These are phyloP conservation scores for Temnopleurus reevesii DNA, from an alignment of 53 echinoderm and acorn worm species.

Conservation along the genomic window DNA sequence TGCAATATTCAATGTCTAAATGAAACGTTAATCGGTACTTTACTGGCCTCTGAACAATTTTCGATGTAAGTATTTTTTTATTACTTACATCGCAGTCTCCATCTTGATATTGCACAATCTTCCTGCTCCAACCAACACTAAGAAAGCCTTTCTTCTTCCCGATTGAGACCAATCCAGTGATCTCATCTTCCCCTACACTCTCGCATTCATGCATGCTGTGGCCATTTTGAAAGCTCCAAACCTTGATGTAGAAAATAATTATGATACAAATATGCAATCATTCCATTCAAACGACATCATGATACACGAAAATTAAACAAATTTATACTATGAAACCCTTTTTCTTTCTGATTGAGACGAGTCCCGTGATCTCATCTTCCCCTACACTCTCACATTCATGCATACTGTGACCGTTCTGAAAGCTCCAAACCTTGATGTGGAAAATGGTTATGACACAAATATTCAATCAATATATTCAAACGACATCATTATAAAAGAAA, in stretches of 20 bases:
- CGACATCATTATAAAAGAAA: too few species aligned
- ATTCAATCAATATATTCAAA: too few species aligned
- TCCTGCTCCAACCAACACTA: conserved; percentile 88
- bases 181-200: conserved; percentile 80
- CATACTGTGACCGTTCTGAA: conserved; percentile 96
- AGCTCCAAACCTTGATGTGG: conserved; percentile 87
- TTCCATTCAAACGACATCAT: too few species aligned
- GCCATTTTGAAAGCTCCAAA: conserved; percentile 98
- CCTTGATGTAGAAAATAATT: conserved; percentile 44
- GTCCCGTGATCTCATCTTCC: conserved; percentile 90
- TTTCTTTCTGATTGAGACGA: conserved; percentile 66
- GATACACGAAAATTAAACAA: too few species aligned
- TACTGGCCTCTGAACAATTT: too few species aligned
- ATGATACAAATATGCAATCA: background rate
- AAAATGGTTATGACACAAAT: background rate
- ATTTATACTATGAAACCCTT: too few species aligned
- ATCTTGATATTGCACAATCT: conserved; percentile 89
- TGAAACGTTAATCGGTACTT: too few species aligned
- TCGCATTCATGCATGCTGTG: conserved; percentile 91
- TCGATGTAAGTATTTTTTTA: background rate
- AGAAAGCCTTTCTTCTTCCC: conserved; percentile 88
- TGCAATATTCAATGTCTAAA: too few species aligned
- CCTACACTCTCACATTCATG: conserved; percentile 80
- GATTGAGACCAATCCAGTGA: conserved; percentile 87
- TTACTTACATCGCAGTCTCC: conserved; percentile 86